Evolutionary conservation across 2,113 vertebrate genomes (phyloP).

Genomic region (Cyrtonyx montezumae): DNA sequence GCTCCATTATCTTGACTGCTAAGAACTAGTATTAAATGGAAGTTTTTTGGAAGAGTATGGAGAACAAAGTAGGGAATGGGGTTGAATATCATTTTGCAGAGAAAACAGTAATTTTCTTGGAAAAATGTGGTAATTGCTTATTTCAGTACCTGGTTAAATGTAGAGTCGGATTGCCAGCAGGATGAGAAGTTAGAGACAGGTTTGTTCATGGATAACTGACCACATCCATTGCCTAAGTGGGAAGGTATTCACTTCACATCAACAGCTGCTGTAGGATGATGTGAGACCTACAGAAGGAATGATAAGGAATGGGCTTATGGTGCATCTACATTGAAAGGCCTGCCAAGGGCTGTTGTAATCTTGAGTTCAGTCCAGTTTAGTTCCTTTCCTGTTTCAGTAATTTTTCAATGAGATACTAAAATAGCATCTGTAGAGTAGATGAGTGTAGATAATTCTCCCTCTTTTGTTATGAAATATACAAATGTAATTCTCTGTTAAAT

Average conservation of each 20-base stretch:
- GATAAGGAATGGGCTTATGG: neutral
- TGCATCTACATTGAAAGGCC: neutral
- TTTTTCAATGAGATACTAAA: neutral
- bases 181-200: neutral
- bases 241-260: neutral
- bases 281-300: neutral
- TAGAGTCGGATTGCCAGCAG: neutral
- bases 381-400: neutral
- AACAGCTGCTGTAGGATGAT: neutral
- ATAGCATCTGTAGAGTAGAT: neutral
- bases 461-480: neutral
- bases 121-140: neutral
- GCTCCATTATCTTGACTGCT: neutral
- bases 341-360: neutral
- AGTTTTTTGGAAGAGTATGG: neutral
- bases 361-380: neutral
- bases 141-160: neutral
- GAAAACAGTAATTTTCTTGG: neutral
- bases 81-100: neutral
- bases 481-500: neutral
- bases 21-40: neutral
- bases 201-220: neutral
- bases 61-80: fast-evolving
- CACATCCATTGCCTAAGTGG: neutral
- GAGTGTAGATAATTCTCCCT: neutral